phyloP scores from a whole-genome alignment of 2,797 vertebrate genomes.

The Anguilla marmorata region DNA sequence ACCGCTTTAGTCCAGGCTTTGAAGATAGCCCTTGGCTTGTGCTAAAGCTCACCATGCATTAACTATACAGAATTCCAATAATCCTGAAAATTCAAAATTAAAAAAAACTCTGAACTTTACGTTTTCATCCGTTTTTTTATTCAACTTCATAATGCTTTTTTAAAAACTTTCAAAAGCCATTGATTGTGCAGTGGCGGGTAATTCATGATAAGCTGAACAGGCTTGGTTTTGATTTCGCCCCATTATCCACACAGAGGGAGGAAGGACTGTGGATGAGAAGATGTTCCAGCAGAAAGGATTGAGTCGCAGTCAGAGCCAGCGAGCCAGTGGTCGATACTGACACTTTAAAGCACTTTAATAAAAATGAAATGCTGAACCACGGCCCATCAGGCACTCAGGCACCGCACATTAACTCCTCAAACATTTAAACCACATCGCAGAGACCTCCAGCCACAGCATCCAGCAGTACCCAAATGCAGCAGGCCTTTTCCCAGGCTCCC shows the following conservation, averaged over 20 bases:
- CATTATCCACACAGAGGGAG: not conserved
- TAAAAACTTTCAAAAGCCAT: not conserved
- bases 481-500: not conserved
- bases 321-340: not conserved
- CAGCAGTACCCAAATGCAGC: not conserved
- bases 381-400: not conserved
- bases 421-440: not conserved
- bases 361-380: not conserved
- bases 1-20: not conserved
- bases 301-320: not conserved
- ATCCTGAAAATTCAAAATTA: not conserved
- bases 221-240: not conserved
- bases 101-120: not conserved
- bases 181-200: not conserved
- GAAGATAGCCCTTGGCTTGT: not conserved
- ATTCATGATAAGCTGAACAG: not conserved
- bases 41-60: not conserved
- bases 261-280: not conserved
- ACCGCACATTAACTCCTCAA: not conserved
- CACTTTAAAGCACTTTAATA: not conserved
- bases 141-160: not conserved
- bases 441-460: not conserved
- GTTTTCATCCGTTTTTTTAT: not conserved
- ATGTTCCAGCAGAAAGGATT: not conserved
- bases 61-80: not conserved